These are phyloP conservation scores for Adineta ricciae DNA, from an alignment of 2,888 invertebrate genomes.

Conservation along the genomic window DNA sequence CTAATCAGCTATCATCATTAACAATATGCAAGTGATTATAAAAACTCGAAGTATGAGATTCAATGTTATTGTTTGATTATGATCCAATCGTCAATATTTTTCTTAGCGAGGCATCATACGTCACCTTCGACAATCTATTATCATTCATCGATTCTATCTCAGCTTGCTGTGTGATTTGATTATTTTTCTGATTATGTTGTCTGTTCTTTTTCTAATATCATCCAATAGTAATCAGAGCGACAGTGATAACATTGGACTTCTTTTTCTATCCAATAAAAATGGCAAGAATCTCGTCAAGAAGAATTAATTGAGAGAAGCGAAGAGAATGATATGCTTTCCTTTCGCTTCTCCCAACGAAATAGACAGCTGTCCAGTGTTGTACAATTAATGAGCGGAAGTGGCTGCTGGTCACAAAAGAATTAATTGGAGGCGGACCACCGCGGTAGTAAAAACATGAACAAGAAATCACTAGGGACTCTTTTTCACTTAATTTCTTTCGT, in stretches of 20 bases:
- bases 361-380: conserved; percentile 3
- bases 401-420: not conserved
- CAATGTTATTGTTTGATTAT: conserved; percentile 3
- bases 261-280: not conserved
- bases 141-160: not conserved
- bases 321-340: not conserved
- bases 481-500: conserved; percentile 7
- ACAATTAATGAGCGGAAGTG: not conserved
- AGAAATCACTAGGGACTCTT: not conserved
- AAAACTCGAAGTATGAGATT: not conserved
- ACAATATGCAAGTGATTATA: conserved; percentile 3
- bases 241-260: not conserved
- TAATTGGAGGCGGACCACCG: not conserved
- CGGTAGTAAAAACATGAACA: not conserved
- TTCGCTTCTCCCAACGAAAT: not conserved
- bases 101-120: not conserved
- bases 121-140: conserved; percentile 13
- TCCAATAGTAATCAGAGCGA: not conserved
- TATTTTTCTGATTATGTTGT: conserved; percentile 9
- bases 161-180: conserved; percentile 1
- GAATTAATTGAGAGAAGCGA: not conserved
- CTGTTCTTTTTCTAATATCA: not conserved
- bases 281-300: not conserved
- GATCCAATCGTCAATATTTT: conserved; percentile 9
- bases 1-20: not conserved